Evolutionary conservation across 2,888 invertebrate species (phyloP).

Genomic region (Ectemnius continuus): DNA sequence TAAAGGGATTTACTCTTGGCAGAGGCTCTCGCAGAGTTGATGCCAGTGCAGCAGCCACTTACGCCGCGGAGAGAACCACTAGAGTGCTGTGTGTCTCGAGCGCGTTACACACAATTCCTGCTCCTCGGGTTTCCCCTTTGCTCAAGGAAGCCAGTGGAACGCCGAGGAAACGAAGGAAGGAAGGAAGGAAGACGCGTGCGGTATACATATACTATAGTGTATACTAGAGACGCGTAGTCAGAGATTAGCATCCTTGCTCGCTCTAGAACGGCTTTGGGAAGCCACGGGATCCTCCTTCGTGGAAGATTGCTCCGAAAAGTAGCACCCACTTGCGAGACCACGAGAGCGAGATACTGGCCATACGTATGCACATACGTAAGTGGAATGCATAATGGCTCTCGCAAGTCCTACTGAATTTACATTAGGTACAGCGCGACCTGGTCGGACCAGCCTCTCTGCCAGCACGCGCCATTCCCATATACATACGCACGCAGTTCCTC

Average conservation of each 20-base stretch:
- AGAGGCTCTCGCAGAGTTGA: no score
- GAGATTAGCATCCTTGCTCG: constrained; percentile 1
- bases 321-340: not conserved
- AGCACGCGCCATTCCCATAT: constrained; percentile 2
- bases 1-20: no score
- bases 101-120: not conserved
- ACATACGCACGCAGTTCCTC: not conserved
- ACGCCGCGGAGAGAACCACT: no score
- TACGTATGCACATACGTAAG: not conserved
- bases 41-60: no score
- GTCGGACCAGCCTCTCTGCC: not conserved
- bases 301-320: constrained; percentile 6
- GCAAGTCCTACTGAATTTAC: constrained; percentile 9
- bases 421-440: constrained; percentile 32
- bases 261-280: not conserved
- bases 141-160: not conserved
- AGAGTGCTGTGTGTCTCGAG: no score
- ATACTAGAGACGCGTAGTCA: not conserved
- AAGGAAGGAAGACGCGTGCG: constrained; percentile 3
- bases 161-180: constrained; percentile 1
- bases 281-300: not conserved
- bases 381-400: constrained; percentile 12
- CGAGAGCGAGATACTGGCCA: not conserved
- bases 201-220: no score
- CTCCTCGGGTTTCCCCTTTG: not conserved